Evolutionary conservation across 2,797 vertebrate species (phyloP), one percentile per base, ranked within the genome.

Genomic region (Myripristis murdjan): DNA sequence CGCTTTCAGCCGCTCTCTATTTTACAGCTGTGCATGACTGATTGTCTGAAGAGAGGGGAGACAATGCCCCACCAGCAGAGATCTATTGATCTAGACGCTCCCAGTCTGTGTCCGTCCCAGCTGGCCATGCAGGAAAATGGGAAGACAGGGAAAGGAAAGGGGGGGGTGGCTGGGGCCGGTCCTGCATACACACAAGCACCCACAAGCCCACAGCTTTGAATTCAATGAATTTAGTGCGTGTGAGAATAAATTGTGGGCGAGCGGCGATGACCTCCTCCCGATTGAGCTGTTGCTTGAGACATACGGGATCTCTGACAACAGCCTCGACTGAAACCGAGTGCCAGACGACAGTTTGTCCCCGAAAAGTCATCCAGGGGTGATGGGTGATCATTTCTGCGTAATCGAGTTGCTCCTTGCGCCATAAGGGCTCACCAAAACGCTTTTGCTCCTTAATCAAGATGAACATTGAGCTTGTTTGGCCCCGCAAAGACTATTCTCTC

Each of bases 11-110:
- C 70, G 1, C 72, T 83, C 78, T 87, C 70, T 82, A 81, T 84
- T 73, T 88, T 90, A 90, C 91, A 93, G 91, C 93, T 94, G 92
- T 91, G 92, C 92, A 89, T 94, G 93, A 93, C 92, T 90, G 93
- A 93, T 93, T 88, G 86, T 86, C 55, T 85, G 69, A 85, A 87
- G 90, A 87, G 52, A 28, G 20, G 51, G 83, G 67, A 7, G 68
- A 90, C 90, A 92, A 92, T 91, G 87, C 83, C 33, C 66, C 81
- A 81, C 77, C 82, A 75, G 70, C 85, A 78, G 79, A 81, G 85
- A 87, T 65, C 85, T 84, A 91, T 88, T 87, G 90, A 89, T 91
- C 85, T 53, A 57, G 72, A 70, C 58, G 69, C 77, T 87, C 67
- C 49, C 77, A 59, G 89, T 82, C 79, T 90, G 88, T 81, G 67